Percentiles rank a stretch among this genome's conserved stretches.
Evolutionary conservation across 1,140 invertebrate genomes (phyloP).

Genomic region (Heterodera carotae): DNA sequence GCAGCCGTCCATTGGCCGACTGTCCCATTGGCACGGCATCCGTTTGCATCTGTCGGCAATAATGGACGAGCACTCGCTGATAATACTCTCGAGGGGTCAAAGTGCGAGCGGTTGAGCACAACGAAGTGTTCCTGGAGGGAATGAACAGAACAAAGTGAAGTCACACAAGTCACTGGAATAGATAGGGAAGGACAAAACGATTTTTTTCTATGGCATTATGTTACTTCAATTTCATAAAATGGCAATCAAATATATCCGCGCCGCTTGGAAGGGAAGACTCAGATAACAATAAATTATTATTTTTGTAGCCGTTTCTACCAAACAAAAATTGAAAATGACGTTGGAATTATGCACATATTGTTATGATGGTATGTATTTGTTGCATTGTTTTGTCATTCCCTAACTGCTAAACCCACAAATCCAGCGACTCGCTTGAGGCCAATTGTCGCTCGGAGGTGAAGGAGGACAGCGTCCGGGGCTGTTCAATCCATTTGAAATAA

Average conservation of each 20-base stretch:
- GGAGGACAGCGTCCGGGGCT: slow-evolving; percentile 59
- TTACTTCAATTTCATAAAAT: too few relatives aligned
- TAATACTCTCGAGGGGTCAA: slow-evolving; percentile 65
- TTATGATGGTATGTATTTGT: too few relatives aligned
- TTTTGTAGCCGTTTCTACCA: too few relatives aligned
- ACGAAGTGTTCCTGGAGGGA: slow-evolving; percentile 16
- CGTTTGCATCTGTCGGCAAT: slow-evolving; percentile 45
- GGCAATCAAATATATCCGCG: too few relatives aligned
- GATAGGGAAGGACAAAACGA: not conserved
- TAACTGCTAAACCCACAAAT: slow-evolving; percentile 28
- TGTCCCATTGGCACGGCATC: slow-evolving; percentile 25
- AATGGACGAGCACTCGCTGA: slow-evolving; percentile 61
- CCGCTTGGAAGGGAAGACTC: too few relatives aligned
- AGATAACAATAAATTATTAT: too few relatives aligned
- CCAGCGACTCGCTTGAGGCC: slow-evolving; percentile 58
- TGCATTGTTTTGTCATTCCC: too few relatives aligned
- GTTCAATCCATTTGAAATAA: slow-evolving; percentile 66
- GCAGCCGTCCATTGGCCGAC: not conserved
- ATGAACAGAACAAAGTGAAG: too few relatives aligned
- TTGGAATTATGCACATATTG: too few relatives aligned
- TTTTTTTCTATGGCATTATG: too few relatives aligned
- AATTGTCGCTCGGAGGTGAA: slow-evolving; percentile 64
- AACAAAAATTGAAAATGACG: too few relatives aligned
- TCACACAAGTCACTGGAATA: too few relatives aligned
- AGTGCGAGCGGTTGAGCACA: slow-evolving; percentile 21